Evolutionary conservation across 2,797 vertebrate species (phyloP), one percentile per base, ranked within the genome.

Genomic region (Corythornis leucogaster): DNA sequence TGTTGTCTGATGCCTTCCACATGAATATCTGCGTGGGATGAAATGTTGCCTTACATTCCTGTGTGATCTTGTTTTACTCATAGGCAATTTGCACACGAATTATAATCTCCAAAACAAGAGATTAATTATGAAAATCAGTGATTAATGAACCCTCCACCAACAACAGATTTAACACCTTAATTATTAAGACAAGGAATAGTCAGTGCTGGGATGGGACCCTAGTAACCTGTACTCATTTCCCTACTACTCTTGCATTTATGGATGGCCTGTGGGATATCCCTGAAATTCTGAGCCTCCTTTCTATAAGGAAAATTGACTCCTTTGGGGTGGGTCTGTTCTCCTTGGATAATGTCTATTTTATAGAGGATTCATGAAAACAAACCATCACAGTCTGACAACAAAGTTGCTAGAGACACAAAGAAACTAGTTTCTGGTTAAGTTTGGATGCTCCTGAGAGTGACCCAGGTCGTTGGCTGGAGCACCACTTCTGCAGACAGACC

Each of bases 1-100:
- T 88, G 86, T 91, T 81, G 38, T 61, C 77, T 93, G 55, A 38
- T 69, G 55, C 33, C 38, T 95, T 94, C 61, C 30, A 33, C 28
- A 4, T 63, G 57, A 74, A 20, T 73, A 28, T 24, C 83, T 87
- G 61, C 68, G 53, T 38, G 67, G 63, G 78, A 91, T 87, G 43
- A 80, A 95, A 64, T 55, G 70, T 92, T 71, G 68, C 85, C 45
- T 89, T 94, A 95, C 11, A 46, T 91, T 96, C 90, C 78, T 67
- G 58, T 45, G 89, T 68, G 64, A 71, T 90, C 83, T 88, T 82
- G 64, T 53, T 80, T 85, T 88, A 67, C 26, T 92, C 31, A 12
- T 11, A 86, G 81, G 71, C 13, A 59, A 46, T 79, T 80, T 66
- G n/a, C 51, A 64, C 76, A 57, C 13, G 69, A 77, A 92, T 93